These are phyloP conservation scores for Pygoscelis antarcticus DNA, from an alignment of 2,113 vertebrate species.

Conservation along the genomic window DNA sequence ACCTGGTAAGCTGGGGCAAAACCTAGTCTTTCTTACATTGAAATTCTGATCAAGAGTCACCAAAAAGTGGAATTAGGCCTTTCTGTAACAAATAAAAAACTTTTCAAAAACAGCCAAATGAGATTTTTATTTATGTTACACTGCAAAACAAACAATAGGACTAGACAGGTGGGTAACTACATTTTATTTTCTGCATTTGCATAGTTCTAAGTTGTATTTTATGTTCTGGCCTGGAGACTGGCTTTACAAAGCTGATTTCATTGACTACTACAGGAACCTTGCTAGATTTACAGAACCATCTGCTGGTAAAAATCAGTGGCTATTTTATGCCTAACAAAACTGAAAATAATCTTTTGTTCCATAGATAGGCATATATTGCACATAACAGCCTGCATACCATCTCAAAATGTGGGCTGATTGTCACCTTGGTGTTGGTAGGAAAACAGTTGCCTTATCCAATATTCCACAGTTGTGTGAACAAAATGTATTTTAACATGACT, in stretches of 20 bases:
- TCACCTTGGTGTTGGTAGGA: slow-evolving; percentile 41
- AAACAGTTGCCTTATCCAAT: slow-evolving; percentile 30
- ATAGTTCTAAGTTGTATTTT: neutral
- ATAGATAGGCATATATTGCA: slow-evolving; percentile 24
- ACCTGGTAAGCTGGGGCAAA: neutral
- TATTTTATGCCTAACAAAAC: slow-evolving; percentile 50
- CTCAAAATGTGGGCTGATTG: slow-evolving; percentile 4
- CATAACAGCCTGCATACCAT: neutral
- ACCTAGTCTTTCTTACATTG: neutral
- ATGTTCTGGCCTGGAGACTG: neutral
- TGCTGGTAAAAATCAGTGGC: slow-evolving; percentile 11
- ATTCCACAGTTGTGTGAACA: slow-evolving; percentile 29
- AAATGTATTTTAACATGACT: slow-evolving; percentile 14
- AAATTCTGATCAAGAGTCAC: slow-evolving; percentile 41
- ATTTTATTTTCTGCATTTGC: slow-evolving; percentile 9
- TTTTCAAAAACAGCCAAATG: slow-evolving; percentile 11
- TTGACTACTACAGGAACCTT: slow-evolving; percentile 12
- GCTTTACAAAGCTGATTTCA: slow-evolving; percentile 22
- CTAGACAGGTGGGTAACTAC: neutral
- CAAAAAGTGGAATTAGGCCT: neutral
- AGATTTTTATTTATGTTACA: neutral
- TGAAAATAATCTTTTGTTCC: slow-evolving; percentile 46
- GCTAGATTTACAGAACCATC: slow-evolving; percentile 18
- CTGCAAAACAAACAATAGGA: neutral
- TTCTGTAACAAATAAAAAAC: neutral